Percentiles rank a stretch among this genome's conserved stretches.
These are phyloP conservation scores for Drosophila longiperda DNA, from an alignment of 2,888 invertebrate genomes.

Conservation along the genomic window DNA sequence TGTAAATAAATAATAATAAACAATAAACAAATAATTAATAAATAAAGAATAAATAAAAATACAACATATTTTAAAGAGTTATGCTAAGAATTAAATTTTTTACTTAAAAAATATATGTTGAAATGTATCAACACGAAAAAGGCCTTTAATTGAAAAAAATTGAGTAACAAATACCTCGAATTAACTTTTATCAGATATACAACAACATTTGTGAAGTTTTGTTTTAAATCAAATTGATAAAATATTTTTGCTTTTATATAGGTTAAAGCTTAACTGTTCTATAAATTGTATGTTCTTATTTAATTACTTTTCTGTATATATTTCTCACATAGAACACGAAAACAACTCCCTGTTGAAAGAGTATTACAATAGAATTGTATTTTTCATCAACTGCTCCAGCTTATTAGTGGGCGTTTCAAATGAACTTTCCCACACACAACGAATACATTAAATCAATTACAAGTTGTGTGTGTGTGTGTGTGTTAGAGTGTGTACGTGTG, in stretches of 20 bases:
- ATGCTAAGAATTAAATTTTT: background rate
- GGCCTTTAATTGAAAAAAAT: background rate
- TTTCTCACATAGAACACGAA: background rate
- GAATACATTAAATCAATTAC: slow-evolving; percentile 73
- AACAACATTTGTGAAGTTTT: background rate
- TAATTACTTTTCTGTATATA: background rate
- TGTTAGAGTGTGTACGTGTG: slow-evolving; percentile 30
- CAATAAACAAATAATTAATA: too few species aligned
- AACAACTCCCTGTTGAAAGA: slow-evolving; percentile 10
- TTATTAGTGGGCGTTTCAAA: slow-evolving; percentile 77
- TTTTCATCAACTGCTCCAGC: slow-evolving; percentile 42
- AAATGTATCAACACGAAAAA: fast-evolving
- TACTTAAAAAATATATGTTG: background rate
- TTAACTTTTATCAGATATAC: background rate
- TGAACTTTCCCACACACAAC: slow-evolving; percentile 77
- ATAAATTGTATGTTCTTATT: background rate
- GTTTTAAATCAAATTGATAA: background rate
- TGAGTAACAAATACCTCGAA: fast-evolving
- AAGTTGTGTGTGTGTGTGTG: slow-evolving; percentile 8
- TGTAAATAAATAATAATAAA: too few species aligned
- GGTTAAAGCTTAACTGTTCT: background rate
- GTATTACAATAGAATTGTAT: slow-evolving; percentile 71
- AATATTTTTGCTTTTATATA: background rate
- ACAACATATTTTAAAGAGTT: background rate
- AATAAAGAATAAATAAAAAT: too few species aligned